Percentiles rank a stretch among this genome's conserved stretches.
Evolutionary conservation across 1,140 invertebrate genomes (phyloP).

Genomic region (Rhagoletis pomonella): DNA sequence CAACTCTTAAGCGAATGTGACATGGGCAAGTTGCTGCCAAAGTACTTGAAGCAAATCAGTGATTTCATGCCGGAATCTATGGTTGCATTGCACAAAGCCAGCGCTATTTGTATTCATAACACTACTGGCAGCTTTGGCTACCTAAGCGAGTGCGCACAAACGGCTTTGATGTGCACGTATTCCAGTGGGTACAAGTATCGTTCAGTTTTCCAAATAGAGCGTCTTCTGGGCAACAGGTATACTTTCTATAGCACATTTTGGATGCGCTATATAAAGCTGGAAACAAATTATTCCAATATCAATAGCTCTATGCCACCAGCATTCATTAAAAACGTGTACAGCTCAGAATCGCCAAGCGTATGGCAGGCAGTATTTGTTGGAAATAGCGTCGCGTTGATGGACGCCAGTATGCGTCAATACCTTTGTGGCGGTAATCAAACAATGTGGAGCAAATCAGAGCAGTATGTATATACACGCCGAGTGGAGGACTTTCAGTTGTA

Average conservation of each 20-base stretch:
- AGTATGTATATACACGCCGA: slow-evolving; percentile 64
- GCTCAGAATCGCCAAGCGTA: slow-evolving; percentile 57
- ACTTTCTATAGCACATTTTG: slow-evolving; percentile 60
- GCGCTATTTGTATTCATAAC: slow-evolving; percentile 65
- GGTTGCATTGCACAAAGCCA: background rate
- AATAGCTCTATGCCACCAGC: slow-evolving; percentile 54
- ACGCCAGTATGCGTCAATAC: slow-evolving; percentile 57
- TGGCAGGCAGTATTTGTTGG: slow-evolving; percentile 59
- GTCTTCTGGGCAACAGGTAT: slow-evolving; percentile 1
- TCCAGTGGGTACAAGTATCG: slow-evolving; percentile 43
- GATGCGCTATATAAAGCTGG: slow-evolving; percentile 64
- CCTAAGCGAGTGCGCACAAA: slow-evolving; percentile 66
- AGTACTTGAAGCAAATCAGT: background rate
- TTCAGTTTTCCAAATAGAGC: slow-evolving; percentile 60
- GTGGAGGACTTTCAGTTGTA: slow-evolving; percentile 57
- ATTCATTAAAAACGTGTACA: slow-evolving; percentile 67
- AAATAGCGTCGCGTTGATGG: slow-evolving; percentile 59
- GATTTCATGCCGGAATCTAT: slow-evolving; percentile 24
- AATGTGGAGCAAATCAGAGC: slow-evolving; percentile 63
- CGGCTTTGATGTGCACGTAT: slow-evolving; percentile 66
- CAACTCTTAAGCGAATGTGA: background rate
- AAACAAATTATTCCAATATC: slow-evolving; percentile 37
- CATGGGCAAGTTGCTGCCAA: background rate
- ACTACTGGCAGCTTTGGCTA: slow-evolving; percentile 60
- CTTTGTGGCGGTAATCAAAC: slow-evolving; percentile 64